These are phyloP conservation scores for Passerina amoena DNA, from an alignment of 2,113 vertebrate genomes.

Conservation along the genomic window DNA sequence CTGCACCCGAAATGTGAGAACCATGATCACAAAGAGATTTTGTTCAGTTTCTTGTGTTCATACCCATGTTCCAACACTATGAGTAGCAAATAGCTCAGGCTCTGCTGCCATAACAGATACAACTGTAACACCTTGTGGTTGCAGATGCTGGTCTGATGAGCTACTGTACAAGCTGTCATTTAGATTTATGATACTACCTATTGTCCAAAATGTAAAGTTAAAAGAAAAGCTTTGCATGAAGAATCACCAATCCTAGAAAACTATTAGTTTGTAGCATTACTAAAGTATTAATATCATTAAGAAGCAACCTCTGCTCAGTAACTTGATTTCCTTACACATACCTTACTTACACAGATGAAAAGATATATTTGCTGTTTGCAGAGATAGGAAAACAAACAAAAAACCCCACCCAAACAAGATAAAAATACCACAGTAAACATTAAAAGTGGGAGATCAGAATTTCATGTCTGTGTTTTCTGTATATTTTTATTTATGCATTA, in stretches of 20 bases:
- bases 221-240: neutral
- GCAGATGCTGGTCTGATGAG: neutral
- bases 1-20: neutral
- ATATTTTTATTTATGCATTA: neutral
- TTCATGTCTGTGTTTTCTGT: neutral
- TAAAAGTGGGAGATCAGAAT: neutral
- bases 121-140: neutral
- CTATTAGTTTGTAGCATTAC: neutral
- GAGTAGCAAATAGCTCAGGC: neutral
- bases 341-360: neutral
- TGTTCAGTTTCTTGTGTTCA: neutral
- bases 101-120: neutral
- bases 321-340: neutral
- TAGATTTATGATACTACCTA: neutral
- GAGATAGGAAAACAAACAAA: neutral
- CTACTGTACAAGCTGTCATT: neutral
- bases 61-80: neutral
- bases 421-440: neutral
- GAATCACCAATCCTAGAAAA: neutral
- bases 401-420: neutral
- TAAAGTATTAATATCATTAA: neutral
- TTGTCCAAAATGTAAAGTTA: neutral
- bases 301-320: neutral
- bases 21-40: neutral
- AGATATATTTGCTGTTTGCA: neutral